Conservation (phyloP, 2,888 invertebrate species). For the Zele albiditarsus region DNA sequence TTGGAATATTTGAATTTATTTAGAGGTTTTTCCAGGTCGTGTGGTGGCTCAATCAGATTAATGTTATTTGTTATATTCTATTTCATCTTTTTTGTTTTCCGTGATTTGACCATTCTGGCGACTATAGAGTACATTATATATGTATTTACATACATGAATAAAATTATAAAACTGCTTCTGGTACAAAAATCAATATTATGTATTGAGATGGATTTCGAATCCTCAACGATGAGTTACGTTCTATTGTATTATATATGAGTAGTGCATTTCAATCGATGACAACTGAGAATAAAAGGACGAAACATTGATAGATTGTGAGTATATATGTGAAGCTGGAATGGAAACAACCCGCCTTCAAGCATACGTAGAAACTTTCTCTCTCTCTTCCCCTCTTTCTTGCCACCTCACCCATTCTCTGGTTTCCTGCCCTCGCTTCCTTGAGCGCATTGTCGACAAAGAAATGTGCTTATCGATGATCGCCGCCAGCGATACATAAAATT, state of each 20-base stretch:
- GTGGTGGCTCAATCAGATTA: conserved; percentile 7
- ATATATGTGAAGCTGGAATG: conserved; percentile 27
- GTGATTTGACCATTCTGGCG: no score
- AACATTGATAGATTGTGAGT: background rate
- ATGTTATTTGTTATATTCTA: background rate
- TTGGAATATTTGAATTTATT: conserved; percentile 4
- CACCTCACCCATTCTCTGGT: background rate
- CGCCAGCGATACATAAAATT: conserved; percentile 42
- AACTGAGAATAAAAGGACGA: background rate
- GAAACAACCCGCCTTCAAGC: conserved; percentile 24
- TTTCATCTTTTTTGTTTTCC: background rate
- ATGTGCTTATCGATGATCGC: conserved; percentile 44
- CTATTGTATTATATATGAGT: no score
- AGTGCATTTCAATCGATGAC: background rate
- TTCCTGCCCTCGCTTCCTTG: background rate
- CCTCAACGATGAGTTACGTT: background rate
- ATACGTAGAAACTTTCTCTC: conserved; percentile 30
- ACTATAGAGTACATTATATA: no score
- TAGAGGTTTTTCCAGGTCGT: conserved; percentile 8
- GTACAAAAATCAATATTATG: no score
- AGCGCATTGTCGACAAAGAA: conserved; percentile 35
- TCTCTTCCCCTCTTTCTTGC: background rate
- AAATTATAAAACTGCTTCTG: no score
- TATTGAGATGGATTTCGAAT: no score
- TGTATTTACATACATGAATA: no score